Conservation (phyloP, 2,113 vertebrate species). For the Syrrhaptes paradoxus region DNA sequence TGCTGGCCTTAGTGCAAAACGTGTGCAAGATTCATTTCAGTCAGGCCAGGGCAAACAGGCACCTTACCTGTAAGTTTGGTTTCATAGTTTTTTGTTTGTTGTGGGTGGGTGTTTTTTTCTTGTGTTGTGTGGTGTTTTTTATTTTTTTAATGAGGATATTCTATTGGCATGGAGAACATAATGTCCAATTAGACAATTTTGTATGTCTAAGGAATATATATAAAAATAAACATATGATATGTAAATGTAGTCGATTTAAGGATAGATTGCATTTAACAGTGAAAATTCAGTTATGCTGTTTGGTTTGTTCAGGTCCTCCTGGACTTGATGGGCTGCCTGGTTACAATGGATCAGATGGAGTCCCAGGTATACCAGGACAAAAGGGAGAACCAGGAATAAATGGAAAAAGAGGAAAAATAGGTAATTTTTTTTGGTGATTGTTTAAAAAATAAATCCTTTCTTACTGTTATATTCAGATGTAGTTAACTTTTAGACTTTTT, state of each 20-base stretch:
- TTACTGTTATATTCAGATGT: neutral
- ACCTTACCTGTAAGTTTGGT: neutral
- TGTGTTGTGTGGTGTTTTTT: neutral
- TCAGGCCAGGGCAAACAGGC: neutral
- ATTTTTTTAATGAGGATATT: neutral
- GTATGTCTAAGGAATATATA: neutral
- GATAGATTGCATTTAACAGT: neutral
- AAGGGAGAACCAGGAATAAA: constrained; percentile 89
- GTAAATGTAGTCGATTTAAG: neutral
- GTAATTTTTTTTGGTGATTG: constrained; percentile 6
- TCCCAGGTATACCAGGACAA: constrained; percentile 83
- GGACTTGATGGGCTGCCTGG: constrained; percentile 84
- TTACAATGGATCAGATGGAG: constrained; percentile 88
- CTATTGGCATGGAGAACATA: neutral
- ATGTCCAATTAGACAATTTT: neutral
- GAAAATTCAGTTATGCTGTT: neutral
- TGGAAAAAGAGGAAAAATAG: constrained; percentile 82
- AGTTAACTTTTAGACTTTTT: neutral
- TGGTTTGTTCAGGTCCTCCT: constrained; percentile 79
- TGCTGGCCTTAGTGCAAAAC: neutral
- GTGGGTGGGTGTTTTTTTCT: neutral
- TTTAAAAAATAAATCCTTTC: neutral
- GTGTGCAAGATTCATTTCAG: neutral
- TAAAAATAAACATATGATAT: too few relatives aligned
- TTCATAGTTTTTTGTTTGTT: neutral